Conservation (phyloP, 2,888 invertebrate genomes). For the Dryobota labecula region DNA sequence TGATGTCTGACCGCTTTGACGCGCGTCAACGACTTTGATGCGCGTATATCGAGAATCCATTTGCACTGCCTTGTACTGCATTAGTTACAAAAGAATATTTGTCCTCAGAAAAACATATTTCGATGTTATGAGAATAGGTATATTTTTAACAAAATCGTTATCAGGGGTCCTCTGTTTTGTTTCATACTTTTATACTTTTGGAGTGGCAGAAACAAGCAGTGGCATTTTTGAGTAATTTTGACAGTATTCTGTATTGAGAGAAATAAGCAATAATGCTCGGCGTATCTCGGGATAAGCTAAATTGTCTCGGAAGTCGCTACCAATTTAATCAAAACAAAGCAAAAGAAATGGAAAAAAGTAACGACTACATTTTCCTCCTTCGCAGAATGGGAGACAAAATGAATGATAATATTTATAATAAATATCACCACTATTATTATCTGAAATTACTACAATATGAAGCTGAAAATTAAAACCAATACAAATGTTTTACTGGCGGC, state of each 20-base stretch:
- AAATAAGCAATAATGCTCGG: slow-evolving; percentile 28
- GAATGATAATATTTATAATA: slow-evolving; percentile 49
- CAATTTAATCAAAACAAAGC: slow-evolving; percentile 55
- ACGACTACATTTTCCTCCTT: slow-evolving; percentile 52
- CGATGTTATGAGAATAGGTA: not conserved
- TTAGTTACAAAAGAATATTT: slow-evolving; percentile 7
- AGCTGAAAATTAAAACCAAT: slow-evolving; percentile 34
- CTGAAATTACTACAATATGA: slow-evolving; percentile 31
- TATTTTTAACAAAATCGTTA: not conserved
- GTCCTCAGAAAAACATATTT: not conserved
- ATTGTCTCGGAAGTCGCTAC: slow-evolving; percentile 34
- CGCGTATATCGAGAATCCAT: not conserved
- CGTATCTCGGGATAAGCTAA: slow-evolving; percentile 42
- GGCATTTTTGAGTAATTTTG: slow-evolving; percentile 32
- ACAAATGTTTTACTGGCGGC: slow-evolving; percentile 29
- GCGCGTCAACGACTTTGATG: slow-evolving; percentile 10
- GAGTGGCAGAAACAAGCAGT: not conserved
- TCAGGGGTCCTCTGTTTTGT: not conserved
- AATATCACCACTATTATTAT: slow-evolving; percentile 46
- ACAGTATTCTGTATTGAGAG: slow-evolving; percentile 9
- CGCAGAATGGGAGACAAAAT: slow-evolving; percentile 33
- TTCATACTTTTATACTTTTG: not conserved
- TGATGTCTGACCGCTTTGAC: not conserved
- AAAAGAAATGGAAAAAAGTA: slow-evolving; percentile 45
- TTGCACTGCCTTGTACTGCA: not conserved